Evolutionary conservation across 2,113 vertebrate genomes (phyloP), one percentile per base, ranked within the genome.

Genomic region (Shinisaurus crocodilurus): DNA sequence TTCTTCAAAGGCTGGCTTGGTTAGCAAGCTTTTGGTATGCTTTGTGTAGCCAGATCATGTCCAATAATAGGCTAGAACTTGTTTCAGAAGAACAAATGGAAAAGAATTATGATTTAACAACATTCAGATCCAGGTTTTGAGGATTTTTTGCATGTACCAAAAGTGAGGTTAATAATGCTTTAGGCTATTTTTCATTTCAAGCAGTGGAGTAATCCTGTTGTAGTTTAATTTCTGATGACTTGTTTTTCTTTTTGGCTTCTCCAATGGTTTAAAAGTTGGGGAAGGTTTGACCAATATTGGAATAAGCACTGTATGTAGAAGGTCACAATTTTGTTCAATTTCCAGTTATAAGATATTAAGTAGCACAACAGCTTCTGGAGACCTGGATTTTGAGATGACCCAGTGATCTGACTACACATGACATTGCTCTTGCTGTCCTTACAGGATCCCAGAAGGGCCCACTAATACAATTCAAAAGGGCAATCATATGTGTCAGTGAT

Each of bases 401-500:
- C 45, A 32, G 13, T n/a, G 20, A 7, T 69, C 40, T 65, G n/a
- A 40, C n/a, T 40, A 0, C 0, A 48, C 8, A 79, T 48, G 9
- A 79, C 10, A 27, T 27, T 25, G 6, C 34, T n/a, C 48, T 12
- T n/a, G 34, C 10, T 69, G 15, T 79, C 40, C 25, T 48, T 15
- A 48, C 37, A 34, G 54, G 54, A 93, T 96, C 92, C 94, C 92
- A 95, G 91, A 94, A 96, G 95, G 91, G 86, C 95, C 93, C 95
- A 97, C 96, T 97, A 96, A 96, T 93, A 96, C 91, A 95, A 96
- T 93, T 88, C 92, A 88, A 90, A 86, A 91, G 85, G 91, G 77
- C 95, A 95, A 94, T 92, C 92, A 86, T 1, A 0, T 85, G 32
- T 95, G 94, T 94, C 95, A 72, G 87, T 72, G 94, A 89, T 97